Base-by-base conservation (phyloP, 2,113 vertebrate genomes). In the Heterocephalus glaber region DNA sequence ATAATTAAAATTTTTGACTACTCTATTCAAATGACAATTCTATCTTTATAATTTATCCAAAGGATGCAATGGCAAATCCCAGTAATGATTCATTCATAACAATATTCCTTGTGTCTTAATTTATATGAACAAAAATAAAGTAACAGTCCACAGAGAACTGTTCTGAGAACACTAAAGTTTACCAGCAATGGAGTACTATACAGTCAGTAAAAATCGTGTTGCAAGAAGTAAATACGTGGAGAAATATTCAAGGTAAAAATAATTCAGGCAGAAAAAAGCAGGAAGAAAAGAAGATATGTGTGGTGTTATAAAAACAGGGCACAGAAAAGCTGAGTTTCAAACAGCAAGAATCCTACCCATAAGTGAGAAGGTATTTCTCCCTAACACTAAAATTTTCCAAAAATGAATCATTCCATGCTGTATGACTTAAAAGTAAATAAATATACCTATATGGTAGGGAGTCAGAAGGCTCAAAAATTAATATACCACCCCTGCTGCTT, bases 241-340 rank as follows among this genome's bases (percentile, higher is more conserved):
- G 7, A 65, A 80, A 70, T 35, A 63, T 1, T 38, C 41, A n/a
- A 5, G 14, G 4, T 14, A 49, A 16, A 6, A 49, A 16, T 77
- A 54, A 58, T 49, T 58, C 44, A 66, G 38, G 65, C 13, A 33
- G 56, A 30, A 35, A 85, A 22, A 56, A 47, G 26, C 28, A 22
- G 54, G 56, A 79, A 30, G 22, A 16, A 72, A 41, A 65, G 7
- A 70, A 65, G 38, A 28, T 56, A 35, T 6, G 22, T 82, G 4
- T 3, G 33, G 24, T 10, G 41, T 2, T 79, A 19, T n/a, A 28
- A 22, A 76, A 0, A 7, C 4, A 3, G 1, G 0, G 4, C 0
- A 2, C 3, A 5, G 4, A 26, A 30, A 47, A 33, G 28, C 8
- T 16, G 8, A 60, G 38, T 10, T 8, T 7, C 22, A 7, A 20